Evolutionary conservation across 2,888 invertebrate genomes (phyloP).

Genomic region (Phlogophora meticulosa): DNA sequence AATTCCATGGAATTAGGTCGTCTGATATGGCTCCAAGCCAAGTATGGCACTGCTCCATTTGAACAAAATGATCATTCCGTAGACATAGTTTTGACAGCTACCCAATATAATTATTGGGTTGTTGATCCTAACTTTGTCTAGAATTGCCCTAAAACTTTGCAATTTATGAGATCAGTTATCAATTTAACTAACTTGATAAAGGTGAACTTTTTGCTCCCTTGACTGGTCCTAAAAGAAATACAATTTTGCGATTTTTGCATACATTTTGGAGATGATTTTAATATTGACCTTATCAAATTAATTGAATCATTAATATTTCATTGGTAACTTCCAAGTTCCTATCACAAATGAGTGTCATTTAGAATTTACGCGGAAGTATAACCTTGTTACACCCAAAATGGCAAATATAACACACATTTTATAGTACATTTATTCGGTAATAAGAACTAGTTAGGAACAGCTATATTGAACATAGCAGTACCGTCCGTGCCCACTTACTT

Average conservation of each 20-base stretch:
- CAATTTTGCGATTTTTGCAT: not conserved
- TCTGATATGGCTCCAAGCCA: conserved; percentile 37
- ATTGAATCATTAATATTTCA: not conserved
- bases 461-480: conserved; percentile 1
- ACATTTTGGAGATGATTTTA: not conserved
- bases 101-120: not conserved
- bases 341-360: not conserved
- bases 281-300: conserved; percentile 15
- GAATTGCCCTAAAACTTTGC: conserved; percentile 7
- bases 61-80: conserved; percentile 23
- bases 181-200: not conserved
- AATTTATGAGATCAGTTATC: not conserved
- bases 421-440: not conserved
- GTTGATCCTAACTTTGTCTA: conserved; percentile 18
- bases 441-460: conserved; percentile 18
- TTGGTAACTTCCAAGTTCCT: conserved; percentile 10
- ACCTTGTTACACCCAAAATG: conserved; percentile 14
- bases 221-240: not conserved
- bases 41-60: conserved; percentile 14
- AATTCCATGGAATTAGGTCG: conserved; percentile 3
- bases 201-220: not conserved
- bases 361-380: conserved; percentile 30
- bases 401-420: not conserved
- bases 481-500: not conserved
- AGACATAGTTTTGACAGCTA: conserved; percentile 27